Evolutionary conservation across 1,140 invertebrate species (phyloP), one percentile per base, ranked within the genome.

Genomic region (Tetramorium alpestre): DNA sequence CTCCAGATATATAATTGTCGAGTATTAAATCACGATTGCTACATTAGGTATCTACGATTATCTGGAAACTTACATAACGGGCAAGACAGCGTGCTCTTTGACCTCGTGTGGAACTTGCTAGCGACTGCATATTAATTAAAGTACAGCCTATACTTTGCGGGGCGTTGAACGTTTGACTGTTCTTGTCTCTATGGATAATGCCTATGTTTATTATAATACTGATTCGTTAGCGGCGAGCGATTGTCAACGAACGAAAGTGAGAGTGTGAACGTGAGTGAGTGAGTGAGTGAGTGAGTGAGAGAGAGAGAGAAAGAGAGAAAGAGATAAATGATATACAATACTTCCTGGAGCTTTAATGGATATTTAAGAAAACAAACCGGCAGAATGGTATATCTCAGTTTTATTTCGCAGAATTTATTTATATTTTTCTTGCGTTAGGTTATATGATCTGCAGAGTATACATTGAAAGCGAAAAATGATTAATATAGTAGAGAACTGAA

Each of bases 101-200:
- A 76, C 70, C 70, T 44, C 41, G 11, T 13, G 18, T 64, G 47
- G 8, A 78, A 70, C 75, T 62, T 47, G 62, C 38, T 65, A 49
- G 18, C 47, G 38, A 51, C 69, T 88, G 84, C 86, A 75, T 88
- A 90, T 90, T 88, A 90, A 90, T 90, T 90, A 88, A 90, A 86
- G 56, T 25, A 60, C 62, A 51, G 58, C 33, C 56, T 22, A 76
- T 62, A 49, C 56, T 90, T 86, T 62, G 44, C 81, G 44, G 81
- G 76, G 88, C 89, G 82, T 65, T 90, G 84, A 88, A 90, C 87
- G 89, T 73, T 88, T 80, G 73, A 88, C 82, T 90, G 89, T 54
- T 88, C 87, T 84, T 90, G 90, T 90, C 90, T 88, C 67, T 54
- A 56, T 56, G 87, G 49, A 91, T 91, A 88, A 91, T 80, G 87